Base-by-base conservation (phyloP, 2,113 vertebrate species). In the Rana temporaria region DNA sequence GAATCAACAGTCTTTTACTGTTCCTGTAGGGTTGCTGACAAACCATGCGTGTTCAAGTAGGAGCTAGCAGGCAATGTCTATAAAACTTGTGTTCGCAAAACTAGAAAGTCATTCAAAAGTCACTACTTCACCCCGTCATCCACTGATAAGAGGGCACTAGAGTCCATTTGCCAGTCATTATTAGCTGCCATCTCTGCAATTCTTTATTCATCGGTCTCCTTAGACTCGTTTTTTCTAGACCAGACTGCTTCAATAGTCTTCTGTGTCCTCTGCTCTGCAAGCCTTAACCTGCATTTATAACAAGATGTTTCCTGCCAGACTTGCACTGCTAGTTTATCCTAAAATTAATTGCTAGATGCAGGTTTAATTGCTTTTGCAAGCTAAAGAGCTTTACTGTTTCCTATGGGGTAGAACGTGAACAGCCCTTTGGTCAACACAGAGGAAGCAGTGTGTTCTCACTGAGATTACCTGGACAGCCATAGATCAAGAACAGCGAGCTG, bases 221-320 rank as follows among this genome's bases (percentile, higher is more conserved):
- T 9, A 48, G 42, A 12, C 42, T 48, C 9, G 42, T 48, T 48
- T 48, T 14, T 48, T 3, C 38, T 42, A 42, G 38, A 42, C 38
- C 38, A 42, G 38, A 42, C 26, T 30, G 26, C 9, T 9, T 48
- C 20, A 52, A 52, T 70, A 19, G 4, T 48, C 48, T 57, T 59
- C 24, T 74, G 5, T 34, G n/a, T 14, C 12, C 8, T 17, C 26
- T 19, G 9, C 71, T 57, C 17, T 34, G 26, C 72, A 60, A 32
- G 72, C 26, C 26, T 56, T 75, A 34, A 60, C 72, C 15, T 75
- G 72, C 15, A 59, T 56, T 22, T 75, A 75, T 26, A 5, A 30
- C 32, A 52, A 52, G 12, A 19, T 32, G n/a, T 38, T 75, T 57
- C 56, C 56, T 38, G 72, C 15, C 55, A 75, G 60, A 75, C 72